Percentiles rank a stretch among this genome's conserved stretches.
Conservation (phyloP, 2,888 invertebrate genomes). For the Rhamnusium bicolor region DNA sequence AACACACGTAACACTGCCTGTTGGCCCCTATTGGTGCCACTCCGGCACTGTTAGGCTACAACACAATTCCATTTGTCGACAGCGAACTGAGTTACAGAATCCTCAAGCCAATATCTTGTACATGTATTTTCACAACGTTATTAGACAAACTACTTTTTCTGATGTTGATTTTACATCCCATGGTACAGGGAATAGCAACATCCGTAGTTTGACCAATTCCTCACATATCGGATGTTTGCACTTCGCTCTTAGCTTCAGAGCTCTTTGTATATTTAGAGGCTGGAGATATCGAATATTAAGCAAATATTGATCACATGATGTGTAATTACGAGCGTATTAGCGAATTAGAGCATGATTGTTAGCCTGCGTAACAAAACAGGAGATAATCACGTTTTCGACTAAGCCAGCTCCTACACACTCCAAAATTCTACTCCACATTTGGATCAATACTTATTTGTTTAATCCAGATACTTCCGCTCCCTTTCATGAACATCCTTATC, state of each 20-base stretch:
- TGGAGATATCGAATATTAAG: conserved; percentile 10
- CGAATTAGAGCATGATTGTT: conserved; percentile 9
- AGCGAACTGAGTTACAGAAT: neutral
- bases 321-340: conserved; percentile 3
- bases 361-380: conserved; percentile 14
- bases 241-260: neutral
- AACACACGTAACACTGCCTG: no score
- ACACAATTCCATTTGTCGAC: neutral
- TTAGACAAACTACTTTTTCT: neutral
- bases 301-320: conserved; percentile 14
- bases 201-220: neutral
- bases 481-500: neutral
- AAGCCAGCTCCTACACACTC: neutral
- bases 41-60: neutral
- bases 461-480: neutral
- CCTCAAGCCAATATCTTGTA: neutral
- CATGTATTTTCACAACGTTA: neutral
- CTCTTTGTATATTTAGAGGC: neutral
- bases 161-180: neutral
- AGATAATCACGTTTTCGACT: conserved; percentile 3
- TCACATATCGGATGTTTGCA: neutral
- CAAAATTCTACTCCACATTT: neutral
- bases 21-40: no score
- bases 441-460: neutral
- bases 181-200: neutral